These are phyloP conservation scores for Leptopilina clavipes DNA, from an alignment of 1,140 invertebrate genomes.

Conservation along the genomic window DNA sequence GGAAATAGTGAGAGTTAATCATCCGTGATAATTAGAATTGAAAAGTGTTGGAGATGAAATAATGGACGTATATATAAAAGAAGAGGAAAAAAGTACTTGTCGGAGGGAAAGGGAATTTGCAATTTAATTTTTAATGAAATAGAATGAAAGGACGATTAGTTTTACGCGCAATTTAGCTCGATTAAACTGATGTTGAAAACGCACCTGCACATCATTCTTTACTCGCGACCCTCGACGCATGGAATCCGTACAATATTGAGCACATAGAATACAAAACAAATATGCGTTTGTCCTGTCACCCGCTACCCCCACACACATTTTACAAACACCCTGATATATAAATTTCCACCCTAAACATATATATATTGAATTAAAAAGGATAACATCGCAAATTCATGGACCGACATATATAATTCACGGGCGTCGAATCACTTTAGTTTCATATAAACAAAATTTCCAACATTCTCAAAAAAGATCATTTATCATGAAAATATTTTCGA, in stretches of 20 bases:
- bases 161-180: slow-evolving; percentile 60
- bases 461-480: not conserved
- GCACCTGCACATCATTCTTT: slow-evolving; percentile 61
- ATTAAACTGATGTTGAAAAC: slow-evolving; percentile 44
- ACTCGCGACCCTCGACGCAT: slow-evolving; percentile 51
- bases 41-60: slow-evolving; percentile 31
- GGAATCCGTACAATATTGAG: slow-evolving; percentile 59
- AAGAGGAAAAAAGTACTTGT: slow-evolving; percentile 26
- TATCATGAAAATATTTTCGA: not conserved
- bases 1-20: slow-evolving; percentile 8
- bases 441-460: not conserved
- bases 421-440: slow-evolving; percentile 4
- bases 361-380: slow-evolving; percentile 14
- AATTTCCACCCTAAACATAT: slow-evolving; percentile 54
- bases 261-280: slow-evolving; percentile 61
- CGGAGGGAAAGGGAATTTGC: slow-evolving; percentile 14
- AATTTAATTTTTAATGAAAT: slow-evolving; percentile 61
- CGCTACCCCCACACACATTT: not conserved
- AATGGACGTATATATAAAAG: not conserved
- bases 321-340: slow-evolving; percentile 43
- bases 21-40: slow-evolving; percentile 38
- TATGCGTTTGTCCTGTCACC: slow-evolving; percentile 49
- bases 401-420: not conserved
- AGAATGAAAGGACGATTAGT: slow-evolving; percentile 58
- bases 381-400: slow-evolving; percentile 30